Evolutionary conservation across 2,888 invertebrate genomes (phyloP).

Genomic region (Cerastis leucographa): DNA sequence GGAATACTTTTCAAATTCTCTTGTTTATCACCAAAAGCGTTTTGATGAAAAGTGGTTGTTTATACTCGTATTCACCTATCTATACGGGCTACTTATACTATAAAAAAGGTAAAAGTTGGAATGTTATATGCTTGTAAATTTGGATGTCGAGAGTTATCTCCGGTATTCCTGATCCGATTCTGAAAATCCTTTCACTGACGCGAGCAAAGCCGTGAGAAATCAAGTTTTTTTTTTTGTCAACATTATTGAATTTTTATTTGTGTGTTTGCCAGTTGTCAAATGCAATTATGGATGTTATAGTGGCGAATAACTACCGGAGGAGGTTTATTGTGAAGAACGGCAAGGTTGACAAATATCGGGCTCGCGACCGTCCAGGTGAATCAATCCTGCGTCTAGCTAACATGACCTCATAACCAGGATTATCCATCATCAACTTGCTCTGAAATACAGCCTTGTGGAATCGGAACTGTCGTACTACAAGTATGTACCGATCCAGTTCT

Average conservation of each 20-base stretch:
- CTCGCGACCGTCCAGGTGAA: too few species aligned
- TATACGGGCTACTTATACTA: not conserved
- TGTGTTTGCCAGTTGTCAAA: not conserved
- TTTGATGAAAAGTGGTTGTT: not conserved
- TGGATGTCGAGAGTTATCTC: not conserved
- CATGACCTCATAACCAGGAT: too few species aligned
- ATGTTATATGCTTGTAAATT: not conserved
- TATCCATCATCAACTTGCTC: too few species aligned
- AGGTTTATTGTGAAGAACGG: too few species aligned
- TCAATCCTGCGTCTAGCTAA: too few species aligned
- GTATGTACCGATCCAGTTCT: too few species aligned
- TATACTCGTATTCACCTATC: not conserved
- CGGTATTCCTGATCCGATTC: not conserved
- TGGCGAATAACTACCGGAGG: too few species aligned
- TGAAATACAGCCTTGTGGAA: too few species aligned
- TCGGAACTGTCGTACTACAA: too few species aligned
- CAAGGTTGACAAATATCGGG: too few species aligned
- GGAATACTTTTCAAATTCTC: not conserved
- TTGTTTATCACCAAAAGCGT: not conserved
- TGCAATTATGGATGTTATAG: too few species aligned
- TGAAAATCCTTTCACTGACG: not conserved
- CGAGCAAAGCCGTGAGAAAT: not conserved
- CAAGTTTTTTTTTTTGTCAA: not conserved
- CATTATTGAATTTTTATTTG: not conserved
- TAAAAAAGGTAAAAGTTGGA: not conserved